phyloP scores from a whole-genome alignment of 1,140 invertebrate genomes.

The Stenopsyche tienmushanensis region DNA sequence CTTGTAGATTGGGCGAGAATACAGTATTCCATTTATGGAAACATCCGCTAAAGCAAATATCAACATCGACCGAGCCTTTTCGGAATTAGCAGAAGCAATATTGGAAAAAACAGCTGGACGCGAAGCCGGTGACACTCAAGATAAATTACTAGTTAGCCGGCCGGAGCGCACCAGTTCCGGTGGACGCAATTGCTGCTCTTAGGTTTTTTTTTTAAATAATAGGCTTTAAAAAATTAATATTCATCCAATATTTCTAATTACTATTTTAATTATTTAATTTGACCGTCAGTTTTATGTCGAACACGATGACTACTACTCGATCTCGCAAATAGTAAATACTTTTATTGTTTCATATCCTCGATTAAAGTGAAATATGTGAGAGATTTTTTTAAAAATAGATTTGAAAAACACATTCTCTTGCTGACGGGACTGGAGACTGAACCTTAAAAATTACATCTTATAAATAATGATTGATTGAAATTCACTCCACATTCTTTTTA shows the following conservation, averaged over 20 bases:
- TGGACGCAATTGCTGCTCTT: slow-evolving; percentile 51
- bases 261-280: not conserved
- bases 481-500: too few species aligned
- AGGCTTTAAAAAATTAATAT: slow-evolving; percentile 25
- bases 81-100: slow-evolving; percentile 76
- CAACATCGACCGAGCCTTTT: slow-evolving; percentile 90
- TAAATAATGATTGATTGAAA: too few species aligned
- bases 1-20: slow-evolving; percentile 80
- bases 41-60: slow-evolving; percentile 89
- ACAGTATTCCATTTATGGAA: slow-evolving; percentile 93
- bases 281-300: too few species aligned
- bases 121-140: slow-evolving; percentile 49
- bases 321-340: too few species aligned
- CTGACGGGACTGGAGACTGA: too few species aligned
- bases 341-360: too few species aligned
- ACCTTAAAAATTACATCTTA: too few species aligned
- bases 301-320: too few species aligned
- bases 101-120: slow-evolving; percentile 55
- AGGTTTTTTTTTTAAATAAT: slow-evolving; percentile 34
- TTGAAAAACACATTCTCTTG: too few species aligned
- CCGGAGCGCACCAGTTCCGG: slow-evolving; percentile 49
- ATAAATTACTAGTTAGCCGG: slow-evolving; percentile 48
- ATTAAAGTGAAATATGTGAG: too few species aligned
- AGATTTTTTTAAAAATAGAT: too few species aligned
- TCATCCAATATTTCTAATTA: slow-evolving; percentile 9